Percentiles rank a stretch among this genome's conserved stretches.
Conservation (phyloP, 2,797 vertebrate genomes). For the Alca torda region DNA sequence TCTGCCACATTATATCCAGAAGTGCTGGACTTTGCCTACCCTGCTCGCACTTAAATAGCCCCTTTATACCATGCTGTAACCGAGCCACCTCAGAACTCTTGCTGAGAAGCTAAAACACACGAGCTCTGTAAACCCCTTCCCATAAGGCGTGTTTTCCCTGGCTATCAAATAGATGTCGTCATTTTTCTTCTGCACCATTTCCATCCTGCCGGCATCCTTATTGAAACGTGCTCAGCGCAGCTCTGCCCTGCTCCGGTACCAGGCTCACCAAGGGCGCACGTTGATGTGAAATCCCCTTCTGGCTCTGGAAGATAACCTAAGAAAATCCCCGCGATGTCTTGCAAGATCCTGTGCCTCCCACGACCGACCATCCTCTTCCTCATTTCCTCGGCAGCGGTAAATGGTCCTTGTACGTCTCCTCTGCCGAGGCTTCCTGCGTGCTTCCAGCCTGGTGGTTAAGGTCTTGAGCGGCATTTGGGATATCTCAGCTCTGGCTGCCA, state of each 20-base stretch:
- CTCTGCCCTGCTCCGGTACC: background rate
- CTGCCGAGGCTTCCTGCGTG: background rate
- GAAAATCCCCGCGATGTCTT: background rate
- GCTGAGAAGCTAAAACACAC: background rate
- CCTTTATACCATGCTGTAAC: accelerated
- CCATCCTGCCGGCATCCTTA: background rate
- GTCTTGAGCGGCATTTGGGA: background rate
- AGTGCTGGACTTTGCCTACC: background rate
- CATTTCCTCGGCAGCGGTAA: no score
- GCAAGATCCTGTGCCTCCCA: background rate
- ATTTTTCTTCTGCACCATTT: background rate
- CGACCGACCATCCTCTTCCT: background rate
- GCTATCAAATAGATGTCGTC: background rate
- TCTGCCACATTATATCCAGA: accelerated
- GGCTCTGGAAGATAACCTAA: background rate
- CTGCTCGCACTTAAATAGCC: background rate
- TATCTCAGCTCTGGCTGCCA: background rate
- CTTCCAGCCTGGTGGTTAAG: background rate
- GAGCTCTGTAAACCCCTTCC: background rate
- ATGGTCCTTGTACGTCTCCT: background rate
- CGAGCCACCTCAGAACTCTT: background rate
- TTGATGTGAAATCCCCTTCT: background rate
- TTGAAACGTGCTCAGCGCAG: accelerated
- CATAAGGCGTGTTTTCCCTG: background rate
- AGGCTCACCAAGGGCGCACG: background rate